Conservation (phyloP, 2,113 vertebrate species). For the Pandion haliaetus region DNA sequence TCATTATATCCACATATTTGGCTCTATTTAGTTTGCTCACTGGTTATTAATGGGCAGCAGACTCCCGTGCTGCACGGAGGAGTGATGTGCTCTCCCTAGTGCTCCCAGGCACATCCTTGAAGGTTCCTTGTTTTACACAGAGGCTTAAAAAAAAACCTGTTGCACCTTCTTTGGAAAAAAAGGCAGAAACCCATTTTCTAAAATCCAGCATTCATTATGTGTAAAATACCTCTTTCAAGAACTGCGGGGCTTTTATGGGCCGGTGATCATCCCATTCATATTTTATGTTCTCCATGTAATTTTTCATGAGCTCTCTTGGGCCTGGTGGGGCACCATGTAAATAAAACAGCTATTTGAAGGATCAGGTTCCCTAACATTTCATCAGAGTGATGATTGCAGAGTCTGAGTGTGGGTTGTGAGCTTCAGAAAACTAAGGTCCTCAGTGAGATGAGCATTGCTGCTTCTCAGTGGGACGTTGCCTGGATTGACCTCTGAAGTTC, state of each 20-base stretch:
- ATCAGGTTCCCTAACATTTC: background rate
- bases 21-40: background rate
- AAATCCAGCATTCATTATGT: background rate
- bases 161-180: background rate
- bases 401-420: background rate
- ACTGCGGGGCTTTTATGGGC: background rate
- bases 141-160: background rate
- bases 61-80: background rate
- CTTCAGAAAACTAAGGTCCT: background rate
- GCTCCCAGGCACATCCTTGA: background rate
- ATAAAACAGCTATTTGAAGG: conserved; percentile 1
- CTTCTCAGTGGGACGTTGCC: background rate
- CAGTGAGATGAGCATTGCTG: background rate
- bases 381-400: background rate
- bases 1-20: background rate
- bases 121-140: background rate
- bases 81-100: background rate
- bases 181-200: background rate
- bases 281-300: conserved; percentile 47
- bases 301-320: conserved; percentile 37
- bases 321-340: background rate
- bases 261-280: conserved; percentile 27
- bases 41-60: background rate
- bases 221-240: background rate
- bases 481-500: background rate